Evolutionary conservation across 2,797 vertebrate species (phyloP), one percentile per base, ranked within the genome.

Genomic region (Nyctibius grandis): DNA sequence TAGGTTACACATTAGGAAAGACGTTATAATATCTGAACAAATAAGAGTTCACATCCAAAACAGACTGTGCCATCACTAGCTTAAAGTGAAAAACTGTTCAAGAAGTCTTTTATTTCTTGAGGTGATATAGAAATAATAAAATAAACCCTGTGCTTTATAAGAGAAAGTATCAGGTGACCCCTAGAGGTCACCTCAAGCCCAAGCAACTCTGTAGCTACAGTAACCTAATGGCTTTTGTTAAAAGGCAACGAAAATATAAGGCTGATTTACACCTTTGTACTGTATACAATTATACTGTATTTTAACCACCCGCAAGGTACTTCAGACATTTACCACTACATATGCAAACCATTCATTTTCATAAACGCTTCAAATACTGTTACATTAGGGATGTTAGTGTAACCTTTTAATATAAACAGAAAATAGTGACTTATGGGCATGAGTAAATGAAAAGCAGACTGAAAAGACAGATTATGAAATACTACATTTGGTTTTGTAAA

Each of bases 101-200:
- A 60, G 47, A 76, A 73, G 23, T 54, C 54, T 42, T 78, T 48
- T 19, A 82, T 79, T 91, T 86, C 54, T 84, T 60, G n/a, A 23
- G 5, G 11, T 11, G 29, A 38, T 84, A 75, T 51, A 65, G 65
- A 95, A 93, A 93, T 80, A 89, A 76, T 59, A 69, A 85, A 86
- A 88, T 77, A 91, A 94, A 54, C 12, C 5, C 40, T 12, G 44
- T 23, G 42, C 60, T 86, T 91, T 60, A 3, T 42, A 61, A 70
- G 22, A 87, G 47, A 91, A 90, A 76, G 83, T 38, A 47, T 44
- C 63, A 94, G 51, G 34, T 95, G 93, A 93, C 89, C 89, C 75
- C 69, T 93, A 91, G 67, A 95, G 93, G 93, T 96, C 90, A 91
- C 38, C 63, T 93, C 60, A 67, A 88, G 67, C 61, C 85, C 75